Base-by-base conservation (phyloP, 2,888 invertebrate species). In the Antheraea yamamai region DNA sequence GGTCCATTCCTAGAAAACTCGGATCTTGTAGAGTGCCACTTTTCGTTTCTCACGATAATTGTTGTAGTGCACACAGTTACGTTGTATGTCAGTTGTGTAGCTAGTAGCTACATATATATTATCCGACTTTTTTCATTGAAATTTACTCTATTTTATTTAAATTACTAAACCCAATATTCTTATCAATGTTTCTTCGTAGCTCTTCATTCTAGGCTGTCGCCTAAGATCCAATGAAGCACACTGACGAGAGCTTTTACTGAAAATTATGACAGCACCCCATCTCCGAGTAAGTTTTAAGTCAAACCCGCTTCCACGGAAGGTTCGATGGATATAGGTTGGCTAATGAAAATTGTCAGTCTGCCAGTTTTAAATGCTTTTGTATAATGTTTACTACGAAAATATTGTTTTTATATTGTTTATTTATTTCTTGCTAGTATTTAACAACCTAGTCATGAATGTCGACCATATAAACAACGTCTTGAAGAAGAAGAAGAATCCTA, bases 221-320 rank as follows among this genome's bases (percentile, higher is more conserved):
- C 81, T 80, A 81, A 82, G 85, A 87, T 88, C 86, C 84, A 87
- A 86, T 85, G 87, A 79, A 82, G 85, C 82, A 83, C 81, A 85
- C 82, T 86, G 88, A 88, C 85, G 85, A 77, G 87, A 88, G 90
- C 90, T 89, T 87, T 91, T 89, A 91, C 88, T 84, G 83, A 78
- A 89, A 89, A 89, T 89, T 90, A 88, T 90, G 90, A 89, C 79
- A 84, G 78, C 80, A 82, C 78, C 83, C 84, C 84, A 78, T 78
- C 77, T 71, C 77, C 73, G 71, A 81, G 76, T 78, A 84, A 86
- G 87, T 87, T 87, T 89, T 84, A 84, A 87, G 83, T 85, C 85
- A 79, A 80, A 77, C 78, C 80, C 81, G 79, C 80, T 82, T 81
- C 77, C 76, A 78, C 23, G 51, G 26, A 61, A 72, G 20, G 58